Conservation (phyloP, 2,113 vertebrate species). For the Calidris pugnax region DNA sequence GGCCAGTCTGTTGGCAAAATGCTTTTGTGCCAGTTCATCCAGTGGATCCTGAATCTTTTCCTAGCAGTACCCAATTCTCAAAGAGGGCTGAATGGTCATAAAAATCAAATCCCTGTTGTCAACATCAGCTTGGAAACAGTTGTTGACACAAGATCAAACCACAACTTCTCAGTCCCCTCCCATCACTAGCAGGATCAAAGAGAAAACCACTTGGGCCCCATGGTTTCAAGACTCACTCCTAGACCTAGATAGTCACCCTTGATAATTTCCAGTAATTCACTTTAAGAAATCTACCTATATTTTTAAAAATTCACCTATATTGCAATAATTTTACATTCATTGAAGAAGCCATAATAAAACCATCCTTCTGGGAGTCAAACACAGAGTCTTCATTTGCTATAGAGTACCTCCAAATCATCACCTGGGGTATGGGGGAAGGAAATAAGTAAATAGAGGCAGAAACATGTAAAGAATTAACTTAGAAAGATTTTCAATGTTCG, state of each 20-base stretch:
- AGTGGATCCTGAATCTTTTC: neutral
- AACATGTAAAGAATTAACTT: neutral
- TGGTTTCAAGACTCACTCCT: neutral
- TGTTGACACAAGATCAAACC: neutral
- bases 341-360: neutral
- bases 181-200: neutral
- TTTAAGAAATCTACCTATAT: neutral
- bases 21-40: fast-evolving
- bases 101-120: neutral
- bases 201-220: neutral
- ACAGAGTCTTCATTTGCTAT: neutral
- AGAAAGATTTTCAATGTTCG: neutral
- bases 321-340: neutral
- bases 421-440: fast-evolving
- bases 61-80: neutral
- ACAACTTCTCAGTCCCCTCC: neutral
- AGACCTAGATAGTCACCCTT: neutral
- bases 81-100: neutral
- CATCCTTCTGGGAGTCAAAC: neutral
- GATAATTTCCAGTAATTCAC: neutral
- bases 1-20: neutral
- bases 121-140: neutral
- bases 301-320: neutral
- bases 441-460: neutral
- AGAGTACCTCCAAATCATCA: neutral